Evolutionary conservation across 1,140 invertebrate genomes (phyloP).

Genomic region (Cryptotermes secundus): DNA sequence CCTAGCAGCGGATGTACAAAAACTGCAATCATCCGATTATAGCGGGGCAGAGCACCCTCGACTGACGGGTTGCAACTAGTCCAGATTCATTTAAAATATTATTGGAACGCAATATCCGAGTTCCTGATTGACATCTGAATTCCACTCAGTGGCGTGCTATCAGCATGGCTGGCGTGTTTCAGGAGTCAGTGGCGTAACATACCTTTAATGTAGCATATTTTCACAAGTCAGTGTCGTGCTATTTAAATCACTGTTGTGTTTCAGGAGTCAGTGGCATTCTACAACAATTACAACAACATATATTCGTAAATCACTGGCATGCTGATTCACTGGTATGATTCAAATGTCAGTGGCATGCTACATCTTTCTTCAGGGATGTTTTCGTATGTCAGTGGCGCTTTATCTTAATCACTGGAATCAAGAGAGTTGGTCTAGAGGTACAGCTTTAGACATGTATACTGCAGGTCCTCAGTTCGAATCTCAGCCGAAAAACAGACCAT

Average conservation of each 20-base stretch:
- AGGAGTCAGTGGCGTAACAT: not conserved
- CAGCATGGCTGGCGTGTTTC: not conserved
- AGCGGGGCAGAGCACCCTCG: not conserved
- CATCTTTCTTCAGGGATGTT: no score
- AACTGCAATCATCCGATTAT: not conserved
- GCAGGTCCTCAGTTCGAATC: no score
- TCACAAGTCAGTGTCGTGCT: no score
- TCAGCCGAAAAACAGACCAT: no score
- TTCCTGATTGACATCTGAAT: not conserved
- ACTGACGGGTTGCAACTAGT: not conserved
- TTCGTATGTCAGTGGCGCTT: no score
- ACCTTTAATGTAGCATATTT: not conserved
- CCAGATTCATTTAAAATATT: conserved; percentile 2
- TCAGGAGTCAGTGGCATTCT: not conserved
- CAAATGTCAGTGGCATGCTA: no score
- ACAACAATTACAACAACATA: no score
- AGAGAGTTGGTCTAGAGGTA: no score
- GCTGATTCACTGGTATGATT: no score
- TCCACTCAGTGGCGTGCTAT: not conserved
- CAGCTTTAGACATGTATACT: no score
- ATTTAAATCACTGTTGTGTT: not conserved
- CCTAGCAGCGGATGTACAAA: not conserved
- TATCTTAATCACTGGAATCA: no score
- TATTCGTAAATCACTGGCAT: no score
- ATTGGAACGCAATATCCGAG: not conserved